phyloP scores from a whole-genome alignment of 2,888 invertebrate genomes.

The Caenorhabditis angaria region DNA sequence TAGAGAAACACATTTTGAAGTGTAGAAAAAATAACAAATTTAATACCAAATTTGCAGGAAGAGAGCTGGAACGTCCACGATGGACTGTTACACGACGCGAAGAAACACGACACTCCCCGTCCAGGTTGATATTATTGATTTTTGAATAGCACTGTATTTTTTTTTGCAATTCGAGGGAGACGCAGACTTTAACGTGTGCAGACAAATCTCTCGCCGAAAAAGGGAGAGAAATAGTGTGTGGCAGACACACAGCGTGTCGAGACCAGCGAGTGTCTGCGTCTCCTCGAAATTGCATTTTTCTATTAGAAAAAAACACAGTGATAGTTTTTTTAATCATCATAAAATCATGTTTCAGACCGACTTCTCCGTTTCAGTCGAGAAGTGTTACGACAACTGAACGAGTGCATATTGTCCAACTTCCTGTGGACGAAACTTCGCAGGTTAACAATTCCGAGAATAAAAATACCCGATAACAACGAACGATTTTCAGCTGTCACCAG shows the following conservation, averaged over 20 bases:
- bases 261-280: no score
- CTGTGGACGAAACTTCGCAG: constrained; percentile 47
- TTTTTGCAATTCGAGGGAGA: no score
- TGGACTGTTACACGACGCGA: constrained; percentile 66
- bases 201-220: no score
- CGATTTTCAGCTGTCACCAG: constrained; percentile 47
- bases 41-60: constrained; percentile 18
- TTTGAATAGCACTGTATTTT: no score
- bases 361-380: constrained; percentile 63
- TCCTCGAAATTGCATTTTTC: no score
- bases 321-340: background rate
- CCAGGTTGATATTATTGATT: constrained; percentile 27
- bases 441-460: constrained; percentile 4
- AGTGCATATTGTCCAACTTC: constrained; percentile 69
- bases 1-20: no score
- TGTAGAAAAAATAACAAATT: background rate
- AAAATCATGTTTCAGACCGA: constrained; percentile 36
- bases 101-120: constrained; percentile 60
- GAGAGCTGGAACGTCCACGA: constrained; percentile 52
- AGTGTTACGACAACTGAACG: constrained; percentile 70
- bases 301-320: background rate
- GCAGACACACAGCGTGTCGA: no score
- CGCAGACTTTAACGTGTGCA: no score
- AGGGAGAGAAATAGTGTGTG: no score
- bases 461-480: background rate